Conservation (phyloP, 2,888 invertebrate species). For the Drosophila mimetica region DNA sequence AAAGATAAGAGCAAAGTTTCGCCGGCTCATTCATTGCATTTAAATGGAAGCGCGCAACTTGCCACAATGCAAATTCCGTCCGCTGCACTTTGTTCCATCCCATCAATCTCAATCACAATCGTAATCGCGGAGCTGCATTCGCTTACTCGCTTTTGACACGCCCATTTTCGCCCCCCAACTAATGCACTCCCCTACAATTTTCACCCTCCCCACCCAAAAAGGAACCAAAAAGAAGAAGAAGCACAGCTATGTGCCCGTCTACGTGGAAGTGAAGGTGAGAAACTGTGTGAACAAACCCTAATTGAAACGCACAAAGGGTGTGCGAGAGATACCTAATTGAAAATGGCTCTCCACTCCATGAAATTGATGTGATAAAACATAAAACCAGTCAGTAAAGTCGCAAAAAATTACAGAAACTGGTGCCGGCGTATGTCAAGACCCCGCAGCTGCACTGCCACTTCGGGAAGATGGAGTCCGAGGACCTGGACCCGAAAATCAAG, state of each 20-base stretch:
- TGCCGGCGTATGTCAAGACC: slow-evolving; percentile 89
- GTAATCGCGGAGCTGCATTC: slow-evolving; percentile 45
- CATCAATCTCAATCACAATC: slow-evolving; percentile 63
- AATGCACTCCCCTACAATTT: slow-evolving; percentile 35
- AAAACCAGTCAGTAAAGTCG: neutral
- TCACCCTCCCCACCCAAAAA: neutral
- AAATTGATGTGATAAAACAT: neutral
- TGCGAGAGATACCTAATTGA: slow-evolving; percentile 1
- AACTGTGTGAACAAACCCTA: neutral
- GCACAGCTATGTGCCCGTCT: slow-evolving; percentile 71
- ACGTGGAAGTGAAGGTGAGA: slow-evolving; percentile 83
- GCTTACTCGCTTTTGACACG: slow-evolving; percentile 40
- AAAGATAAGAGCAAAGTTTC: slow-evolving; percentile 66
- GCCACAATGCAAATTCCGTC: slow-evolving; percentile 63
- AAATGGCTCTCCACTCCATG: slow-evolving; percentile 1
- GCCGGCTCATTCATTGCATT: slow-evolving; percentile 74
- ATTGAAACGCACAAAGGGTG: slow-evolving; percentile 6
- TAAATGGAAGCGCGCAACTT: slow-evolving; percentile 59
- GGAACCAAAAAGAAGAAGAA: slow-evolving; percentile 76
- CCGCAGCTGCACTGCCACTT: slow-evolving; percentile 89
- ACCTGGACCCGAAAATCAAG: slow-evolving; percentile 85
- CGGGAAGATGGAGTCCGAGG: slow-evolving; percentile 86
- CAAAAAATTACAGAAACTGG: slow-evolving; percentile 86
- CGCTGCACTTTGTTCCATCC: slow-evolving; percentile 47
- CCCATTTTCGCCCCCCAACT: slow-evolving; percentile 33